Base-by-base conservation (phyloP, 2,113 vertebrate species). In the Nibea albiflora region DNA sequence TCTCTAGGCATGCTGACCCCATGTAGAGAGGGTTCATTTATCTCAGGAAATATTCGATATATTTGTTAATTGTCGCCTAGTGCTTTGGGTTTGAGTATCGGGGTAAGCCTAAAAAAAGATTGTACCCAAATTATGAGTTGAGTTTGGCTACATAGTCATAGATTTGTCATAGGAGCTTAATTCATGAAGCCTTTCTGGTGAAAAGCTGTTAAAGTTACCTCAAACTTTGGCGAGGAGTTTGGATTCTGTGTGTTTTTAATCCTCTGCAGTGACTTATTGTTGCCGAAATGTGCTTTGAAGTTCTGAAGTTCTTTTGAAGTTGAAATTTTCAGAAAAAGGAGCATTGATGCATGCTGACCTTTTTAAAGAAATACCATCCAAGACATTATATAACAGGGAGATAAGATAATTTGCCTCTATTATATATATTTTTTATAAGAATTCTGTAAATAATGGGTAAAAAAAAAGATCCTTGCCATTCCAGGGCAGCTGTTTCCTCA, bases 401-500 rank as follows among this genome's bases (percentile, higher is more conserved):
- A 39, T 39, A 39, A 39, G 35, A 8, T 39, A 9, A 35, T 39
- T 39, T 39, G 8, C 35, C 35, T 39, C 35, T 9, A 9, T 39
- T 39, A 8, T 39, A 39, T 39, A 39, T 39, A 0, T 39, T 39
- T 39, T 39, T 39, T 8, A 39, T 39, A 39, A 39, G 35, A 39
- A 39, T 39, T 39, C 35, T 39, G 7, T 39, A 39, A 39, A 7
- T 77, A 60, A 58, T 42, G 46, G 11, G 11, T 19, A 15, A 58
- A 62, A 63, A 72, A 73, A 53, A 17, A 4, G 22, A 24, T 12
- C 11, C 12, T 66, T 19, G 54, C 44, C 11, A 63, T 66, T 81
- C 24, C 17, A 31, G 20, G 64, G 49, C 63, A 64, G 64, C 70
- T 69, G 78, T 71, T 83, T 75, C 47, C n/a, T 82, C 71, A 74